Conservation (phyloP, 2,888 invertebrate genomes). For the Dusona sp. region DNA sequence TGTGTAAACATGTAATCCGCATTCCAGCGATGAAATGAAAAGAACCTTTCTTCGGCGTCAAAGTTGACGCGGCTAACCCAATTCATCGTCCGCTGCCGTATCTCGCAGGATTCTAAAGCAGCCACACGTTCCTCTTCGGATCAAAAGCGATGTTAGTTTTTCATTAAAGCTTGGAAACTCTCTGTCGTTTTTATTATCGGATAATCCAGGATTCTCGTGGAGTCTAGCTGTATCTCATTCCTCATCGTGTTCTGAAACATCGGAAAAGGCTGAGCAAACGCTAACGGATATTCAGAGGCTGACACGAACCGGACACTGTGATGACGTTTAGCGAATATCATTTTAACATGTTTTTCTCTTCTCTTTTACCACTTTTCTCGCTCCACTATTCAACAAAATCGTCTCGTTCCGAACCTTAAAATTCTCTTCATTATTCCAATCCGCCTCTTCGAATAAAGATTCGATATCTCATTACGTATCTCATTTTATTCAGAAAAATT, state of each 20-base stretch:
- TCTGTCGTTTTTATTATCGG: conserved; percentile 59
- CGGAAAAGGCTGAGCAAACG: conserved; percentile 33
- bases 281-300: conserved; percentile 36
- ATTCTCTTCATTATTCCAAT: conserved; percentile 11
- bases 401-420: neutral
- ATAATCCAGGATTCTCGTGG: conserved; percentile 61
- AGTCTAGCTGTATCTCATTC: conserved; percentile 2
- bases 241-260: neutral
- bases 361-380: conserved; percentile 11
- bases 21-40: neutral
- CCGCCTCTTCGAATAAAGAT: neutral
- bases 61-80: neutral
- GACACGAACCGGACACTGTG: conserved; percentile 44
- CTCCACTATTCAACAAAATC: conserved; percentile 7
- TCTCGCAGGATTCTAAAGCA: conserved; percentile 29
- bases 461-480: conserved; percentile 16
- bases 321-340: conserved; percentile 57
- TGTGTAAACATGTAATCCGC: neutral
- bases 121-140: conserved; percentile 7
- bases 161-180: conserved; percentile 58
- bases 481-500: conserved; percentile 17
- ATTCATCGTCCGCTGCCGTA: conserved; percentile 1
- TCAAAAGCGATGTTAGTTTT: conserved; percentile 63
- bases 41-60: conserved; percentile 24
- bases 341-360: conserved; percentile 43